phyloP scores from a whole-genome alignment of 1,140 invertebrate genomes.

The Lineus longissimus region DNA sequence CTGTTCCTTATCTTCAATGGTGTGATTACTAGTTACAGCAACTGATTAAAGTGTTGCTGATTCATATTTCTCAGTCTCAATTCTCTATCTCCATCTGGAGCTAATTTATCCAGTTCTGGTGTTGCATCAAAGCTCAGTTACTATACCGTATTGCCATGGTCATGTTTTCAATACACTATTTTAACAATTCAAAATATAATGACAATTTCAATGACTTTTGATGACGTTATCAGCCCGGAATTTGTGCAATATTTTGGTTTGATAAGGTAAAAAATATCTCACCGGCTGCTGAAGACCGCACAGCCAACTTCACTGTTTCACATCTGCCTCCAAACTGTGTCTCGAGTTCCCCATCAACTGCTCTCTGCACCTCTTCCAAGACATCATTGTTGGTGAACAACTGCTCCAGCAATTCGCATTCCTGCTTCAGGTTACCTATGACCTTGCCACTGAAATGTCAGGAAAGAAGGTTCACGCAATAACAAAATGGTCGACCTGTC shows the following conservation, averaged over 20 bases:
- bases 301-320: constrained; percentile 50
- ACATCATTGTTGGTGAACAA: constrained; percentile 15
- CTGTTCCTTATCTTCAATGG: too few relatives aligned
- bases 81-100: neutral
- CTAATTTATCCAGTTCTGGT: neutral
- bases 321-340: constrained; percentile 32
- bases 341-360: constrained; percentile 43
- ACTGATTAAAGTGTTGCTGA: too few relatives aligned
- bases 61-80: too few relatives aligned
- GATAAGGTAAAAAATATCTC: neutral
- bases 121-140: neutral
- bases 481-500: neutral
- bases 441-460: neutral
- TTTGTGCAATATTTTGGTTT: neutral
- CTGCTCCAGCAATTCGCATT: constrained; percentile 23
- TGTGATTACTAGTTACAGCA: too few relatives aligned
- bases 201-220: too few relatives aligned
- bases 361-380: constrained; percentile 15
- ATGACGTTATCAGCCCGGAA: too few relatives aligned
- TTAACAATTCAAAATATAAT: too few relatives aligned
- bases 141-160: neutral
- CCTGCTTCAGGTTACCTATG: neutral
- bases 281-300: constrained; percentile 66
- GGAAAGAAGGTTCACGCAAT: too few relatives aligned
- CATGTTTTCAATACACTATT: too few relatives aligned